Conservation (phyloP, 2,888 invertebrate species). For the Leucophenga montana region DNA sequence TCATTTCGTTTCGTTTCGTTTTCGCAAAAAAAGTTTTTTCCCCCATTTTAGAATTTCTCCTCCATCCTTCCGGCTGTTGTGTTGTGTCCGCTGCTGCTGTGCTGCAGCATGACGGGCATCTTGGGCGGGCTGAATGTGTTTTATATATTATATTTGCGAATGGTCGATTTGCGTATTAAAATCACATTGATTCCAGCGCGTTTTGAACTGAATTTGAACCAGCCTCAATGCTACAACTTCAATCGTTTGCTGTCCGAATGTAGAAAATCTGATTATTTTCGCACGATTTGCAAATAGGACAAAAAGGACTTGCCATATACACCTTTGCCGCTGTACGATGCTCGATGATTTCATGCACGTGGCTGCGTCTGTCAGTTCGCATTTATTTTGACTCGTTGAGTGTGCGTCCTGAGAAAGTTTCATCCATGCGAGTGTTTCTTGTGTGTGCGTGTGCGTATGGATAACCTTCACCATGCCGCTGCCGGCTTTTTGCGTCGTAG, state of each 20-base stretch:
- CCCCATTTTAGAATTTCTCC: background rate
- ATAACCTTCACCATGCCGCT: constrained; percentile 14
- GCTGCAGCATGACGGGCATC: too few relatives aligned
- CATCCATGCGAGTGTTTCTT: background rate
- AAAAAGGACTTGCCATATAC: background rate
- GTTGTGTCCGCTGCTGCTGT: too few relatives aligned
- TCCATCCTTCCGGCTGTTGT: constrained; percentile 9
- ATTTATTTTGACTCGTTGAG: background rate
- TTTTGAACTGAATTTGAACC: too few relatives aligned
- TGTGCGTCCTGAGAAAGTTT: background rate
- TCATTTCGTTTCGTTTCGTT: background rate
- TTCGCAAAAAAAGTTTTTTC: background rate
- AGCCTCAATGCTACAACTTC: too few relatives aligned
- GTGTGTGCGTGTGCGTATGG: constrained; percentile 23
- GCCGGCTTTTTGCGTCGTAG: too few relatives aligned
- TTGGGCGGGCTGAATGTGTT: background rate
- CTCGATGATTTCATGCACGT: constrained; percentile 12
- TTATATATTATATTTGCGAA: constrained; percentile 20
- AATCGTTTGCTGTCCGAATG: constrained; percentile 3
- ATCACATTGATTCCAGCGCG: constrained; percentile 20
- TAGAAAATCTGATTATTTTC: constrained; percentile 20
- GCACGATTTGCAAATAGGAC: constrained; percentile 12
- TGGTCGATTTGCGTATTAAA: constrained; percentile 27
- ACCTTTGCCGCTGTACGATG: constrained; percentile 6
- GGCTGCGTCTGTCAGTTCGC: constrained; percentile 7